Percentiles rank a stretch among this genome's conserved stretches.
phyloP scores from a whole-genome alignment of 2,888 invertebrate genomes.

The Anoplius nigerrimus region DNA sequence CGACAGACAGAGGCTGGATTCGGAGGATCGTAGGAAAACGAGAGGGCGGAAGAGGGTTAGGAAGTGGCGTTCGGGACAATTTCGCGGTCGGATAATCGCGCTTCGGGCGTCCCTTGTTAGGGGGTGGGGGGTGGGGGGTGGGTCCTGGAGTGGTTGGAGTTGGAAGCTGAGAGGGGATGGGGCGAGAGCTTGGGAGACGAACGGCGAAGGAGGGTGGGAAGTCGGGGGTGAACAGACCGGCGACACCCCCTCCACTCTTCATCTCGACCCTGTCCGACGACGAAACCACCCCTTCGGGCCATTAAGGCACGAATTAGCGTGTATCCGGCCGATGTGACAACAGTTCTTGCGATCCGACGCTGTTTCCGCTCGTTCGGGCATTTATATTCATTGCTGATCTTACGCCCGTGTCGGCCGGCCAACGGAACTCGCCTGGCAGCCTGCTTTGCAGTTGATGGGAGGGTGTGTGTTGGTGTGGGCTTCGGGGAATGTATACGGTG shows the following conservation, averaged over 20 bases:
- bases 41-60: slow-evolving; percentile 27
- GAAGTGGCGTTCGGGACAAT: slow-evolving; percentile 50
- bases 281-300: not conserved
- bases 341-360: not conserved
- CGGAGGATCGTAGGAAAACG: slow-evolving; percentile 22
- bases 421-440: no score
- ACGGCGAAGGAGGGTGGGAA: not conserved
- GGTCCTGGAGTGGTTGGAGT: no score
- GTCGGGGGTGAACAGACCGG: not conserved
- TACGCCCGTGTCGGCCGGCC: no score
- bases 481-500: no score
- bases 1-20: slow-evolving; percentile 3
- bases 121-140: not conserved
- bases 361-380: no score
- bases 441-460: no score
- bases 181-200: no score
- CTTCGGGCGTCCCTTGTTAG: slow-evolving; percentile 40
- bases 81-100: slow-evolving; percentile 61
- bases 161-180: no score
- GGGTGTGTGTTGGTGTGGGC: no score
- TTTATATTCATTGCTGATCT: no score
- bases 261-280: not conserved
- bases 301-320: slow-evolving; percentile 14
- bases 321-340: slow-evolving; percentile 12
- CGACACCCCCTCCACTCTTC: slow-evolving; percentile 9